phyloP scores from a whole-genome alignment of 2,888 invertebrate genomes.

The Salpingus planirostris region DNA sequence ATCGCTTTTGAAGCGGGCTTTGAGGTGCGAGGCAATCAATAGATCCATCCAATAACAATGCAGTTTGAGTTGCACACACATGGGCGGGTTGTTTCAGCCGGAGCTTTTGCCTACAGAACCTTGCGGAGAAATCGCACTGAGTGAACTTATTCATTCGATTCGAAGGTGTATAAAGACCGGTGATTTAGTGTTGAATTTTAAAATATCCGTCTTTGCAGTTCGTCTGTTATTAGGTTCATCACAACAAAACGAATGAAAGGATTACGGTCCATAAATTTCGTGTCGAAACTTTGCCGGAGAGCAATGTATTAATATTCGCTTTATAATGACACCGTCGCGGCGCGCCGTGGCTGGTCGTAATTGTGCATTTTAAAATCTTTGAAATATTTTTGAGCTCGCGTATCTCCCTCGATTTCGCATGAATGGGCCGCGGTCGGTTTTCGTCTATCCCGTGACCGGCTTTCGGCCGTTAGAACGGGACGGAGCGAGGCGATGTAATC shows the following conservation, averaged over 20 bases:
- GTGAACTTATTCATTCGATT: too few species aligned
- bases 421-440: constrained; percentile 8
- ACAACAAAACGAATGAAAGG: constrained; percentile 14
- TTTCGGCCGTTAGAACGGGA: constrained; percentile 5
- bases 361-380: constrained; percentile 17
- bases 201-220: too few species aligned
- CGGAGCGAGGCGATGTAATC: constrained; percentile 9
- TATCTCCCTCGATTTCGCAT: constrained; percentile 5
- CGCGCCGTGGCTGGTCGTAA: constrained; percentile 14
- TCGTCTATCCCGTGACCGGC: too few species aligned
- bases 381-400: constrained; percentile 10
- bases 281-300: constrained; percentile 13
- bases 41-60: too few species aligned
- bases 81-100: too few species aligned
- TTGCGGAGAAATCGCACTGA: too few species aligned
- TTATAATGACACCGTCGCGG: constrained; percentile 16
- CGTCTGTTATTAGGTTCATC: constrained; percentile 13
- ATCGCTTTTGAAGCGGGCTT: too few species aligned
- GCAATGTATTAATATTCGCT: constrained; percentile 19
- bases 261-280: constrained; percentile 16
- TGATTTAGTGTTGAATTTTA: too few species aligned
- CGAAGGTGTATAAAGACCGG: too few species aligned
- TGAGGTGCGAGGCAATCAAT: too few species aligned
- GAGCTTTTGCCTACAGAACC: too few species aligned
- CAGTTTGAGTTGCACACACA: too few species aligned